Percentiles rank a stretch among this genome's conserved stretches.
phyloP scores from a whole-genome alignment of 2,888 invertebrate genomes.

The Eupithecia subfuscata region DNA sequence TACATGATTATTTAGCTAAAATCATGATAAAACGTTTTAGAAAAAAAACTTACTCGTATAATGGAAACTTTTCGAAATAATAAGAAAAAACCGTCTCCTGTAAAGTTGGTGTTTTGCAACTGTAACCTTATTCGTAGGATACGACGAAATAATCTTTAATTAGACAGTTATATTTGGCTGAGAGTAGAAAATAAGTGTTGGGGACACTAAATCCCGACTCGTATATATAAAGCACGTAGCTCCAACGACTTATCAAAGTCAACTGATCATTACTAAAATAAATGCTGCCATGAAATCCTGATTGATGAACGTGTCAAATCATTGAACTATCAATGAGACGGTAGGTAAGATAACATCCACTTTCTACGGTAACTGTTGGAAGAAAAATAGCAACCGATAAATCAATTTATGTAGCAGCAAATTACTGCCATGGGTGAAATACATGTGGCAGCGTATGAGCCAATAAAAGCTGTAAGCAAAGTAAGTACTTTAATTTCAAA shows the following conservation, averaged over 20 bases:
- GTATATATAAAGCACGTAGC: conserved; percentile 23
- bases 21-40: too few relatives aligned
- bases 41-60: too few relatives aligned
- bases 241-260: conserved; percentile 30
- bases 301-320: conserved; percentile 59
- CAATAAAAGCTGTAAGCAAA: conserved; percentile 54
- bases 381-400: conserved; percentile 64
- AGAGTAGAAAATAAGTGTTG: conserved; percentile 17
- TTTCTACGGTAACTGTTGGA: conserved; percentile 67
- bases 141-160: conserved; percentile 35
- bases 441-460: conserved; percentile 40
- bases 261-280: conserved; percentile 26
- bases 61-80: too few relatives aligned
- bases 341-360: conserved; percentile 53
- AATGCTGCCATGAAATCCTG: conserved; percentile 47
- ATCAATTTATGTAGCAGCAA: conserved; percentile 61
- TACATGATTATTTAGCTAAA: too few relatives aligned
- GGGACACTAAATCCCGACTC: conserved; percentile 27
- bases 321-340: conserved; percentile 66
- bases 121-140: too few relatives aligned
- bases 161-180: conserved; percentile 35
- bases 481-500: conserved; percentile 59
- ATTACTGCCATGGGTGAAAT: conserved; percentile 59
- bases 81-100: too few relatives aligned
- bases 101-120: too few relatives aligned